phyloP scores from a whole-genome alignment of 2,113 vertebrate genomes.

The Lophochroa leadbeateri region DNA sequence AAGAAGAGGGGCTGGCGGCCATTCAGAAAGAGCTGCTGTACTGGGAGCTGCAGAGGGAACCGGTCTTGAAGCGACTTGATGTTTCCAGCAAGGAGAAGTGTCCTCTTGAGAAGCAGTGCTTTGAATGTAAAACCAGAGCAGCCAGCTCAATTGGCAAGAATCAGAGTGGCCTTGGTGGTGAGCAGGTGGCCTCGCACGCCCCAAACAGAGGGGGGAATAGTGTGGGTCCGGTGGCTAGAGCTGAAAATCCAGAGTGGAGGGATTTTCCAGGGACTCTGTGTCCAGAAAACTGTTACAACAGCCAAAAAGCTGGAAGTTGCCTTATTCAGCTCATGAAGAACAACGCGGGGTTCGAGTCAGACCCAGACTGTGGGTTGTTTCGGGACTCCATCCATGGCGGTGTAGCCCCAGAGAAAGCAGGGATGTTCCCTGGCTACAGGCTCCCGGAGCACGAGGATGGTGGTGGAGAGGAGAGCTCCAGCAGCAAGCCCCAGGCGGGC shows the following conservation, averaged over 20 bases:
- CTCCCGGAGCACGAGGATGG: not conserved
- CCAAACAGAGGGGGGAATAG: conserved; percentile 15
- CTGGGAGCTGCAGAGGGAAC: conserved; percentile 79
- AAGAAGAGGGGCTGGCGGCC: conserved; percentile 80
- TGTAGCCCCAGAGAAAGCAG: not conserved
- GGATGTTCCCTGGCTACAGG: conserved; percentile 55
- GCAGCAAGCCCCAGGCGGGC: not conserved
- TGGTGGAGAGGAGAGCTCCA: accelerated
- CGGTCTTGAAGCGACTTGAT: conserved; percentile 55
- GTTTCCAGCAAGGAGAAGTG: conserved; percentile 39
- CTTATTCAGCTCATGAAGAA: conserved; percentile 67
- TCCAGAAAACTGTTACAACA: conserved; percentile 60
- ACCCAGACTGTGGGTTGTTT: conserved; percentile 58
- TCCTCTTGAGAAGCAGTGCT: conserved; percentile 56
- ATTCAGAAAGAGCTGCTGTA: conserved; percentile 84
- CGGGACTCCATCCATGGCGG: conserved; percentile 16
- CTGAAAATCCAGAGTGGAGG: conserved; percentile 70
- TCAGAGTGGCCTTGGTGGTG: conserved; percentile 51
- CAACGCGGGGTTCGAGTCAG: conserved; percentile 40
- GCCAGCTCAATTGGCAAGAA: not conserved
- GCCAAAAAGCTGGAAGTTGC: conserved; percentile 66
- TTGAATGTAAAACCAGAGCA: conserved; percentile 69
- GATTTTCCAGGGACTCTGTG: conserved; percentile 59
- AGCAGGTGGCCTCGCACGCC: conserved; percentile 12
- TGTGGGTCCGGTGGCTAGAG: conserved; percentile 35